Evolutionary conservation across 2,888 invertebrate genomes (phyloP), one percentile per base, ranked within the genome.

Genomic region (Myopa testacea): DNA sequence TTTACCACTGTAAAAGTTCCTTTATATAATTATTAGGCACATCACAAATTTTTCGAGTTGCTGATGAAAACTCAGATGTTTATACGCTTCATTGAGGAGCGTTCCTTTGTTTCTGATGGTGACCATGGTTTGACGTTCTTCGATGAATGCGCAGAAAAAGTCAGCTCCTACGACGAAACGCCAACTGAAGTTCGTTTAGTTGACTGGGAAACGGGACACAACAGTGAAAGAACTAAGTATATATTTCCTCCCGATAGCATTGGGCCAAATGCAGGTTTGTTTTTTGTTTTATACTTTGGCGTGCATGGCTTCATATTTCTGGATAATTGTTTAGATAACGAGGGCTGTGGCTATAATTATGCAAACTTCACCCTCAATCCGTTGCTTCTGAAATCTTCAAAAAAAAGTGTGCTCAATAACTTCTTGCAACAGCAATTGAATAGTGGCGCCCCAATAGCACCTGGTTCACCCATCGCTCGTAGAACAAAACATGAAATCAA

Each of bases 31-130:
- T 19, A 84, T 3, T 87, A 92, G 92, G 91, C 94, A 34, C 93
- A 96, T 85, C 94, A 95, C 76, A 94, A 96, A 87, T 98, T 98
- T 91, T 98, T 95, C 90, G 93, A 93, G 52, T 91, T 96, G 82
- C 91, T 98, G 87, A 95, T 97, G 92, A 94, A 94, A 84, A 99
- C 98, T 1, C 98, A 99, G 90, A 97, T 97, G 95, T 99, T 98
- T 90, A 97, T 96, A 82, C 93, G 98, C 74, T 99, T 99, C 90
- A 98, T 99, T 81, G 99, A 99, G 89, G 99, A 99, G 89, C 92
- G 99, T 34, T 98, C 98, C 82, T 99, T 99, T 90, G 97, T 98
- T 0, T 97, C 98, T n/a, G 98, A 98, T 87, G 96, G 96, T 84
- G 98, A 99, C 90, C 96, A 97, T 79, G 96, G 97, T 69, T 91